A percentile compares a stretch with the other conserved stretches of the same genome.
Evolutionary conservation across 2,888 invertebrate genomes (phyloP).

Genomic region (Phrixothrix hirtus): DNA sequence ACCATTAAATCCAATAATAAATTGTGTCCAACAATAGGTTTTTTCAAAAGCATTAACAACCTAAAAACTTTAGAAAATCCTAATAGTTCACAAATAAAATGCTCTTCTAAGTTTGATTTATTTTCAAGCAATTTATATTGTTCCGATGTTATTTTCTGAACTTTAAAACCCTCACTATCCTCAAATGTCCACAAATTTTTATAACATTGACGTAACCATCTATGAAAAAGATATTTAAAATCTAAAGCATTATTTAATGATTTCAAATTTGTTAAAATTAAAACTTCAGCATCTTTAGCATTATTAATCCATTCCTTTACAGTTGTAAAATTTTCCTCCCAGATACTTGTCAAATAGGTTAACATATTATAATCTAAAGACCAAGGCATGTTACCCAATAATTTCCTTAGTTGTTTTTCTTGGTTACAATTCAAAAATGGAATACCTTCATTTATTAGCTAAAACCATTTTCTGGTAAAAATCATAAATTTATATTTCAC

Average conservation of each 20-base stretch:
- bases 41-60: slow-evolving; percentile 62
- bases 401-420: slow-evolving; percentile 48
- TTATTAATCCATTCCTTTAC: slow-evolving; percentile 51
- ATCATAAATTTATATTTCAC: not conserved
- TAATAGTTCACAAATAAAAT: slow-evolving; percentile 58
- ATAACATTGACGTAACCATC: slow-evolving; percentile 62
- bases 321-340: slow-evolving; percentile 49
- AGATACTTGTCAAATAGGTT: slow-evolving; percentile 47
- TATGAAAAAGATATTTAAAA: slow-evolving; percentile 63
- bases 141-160: slow-evolving; percentile 49
- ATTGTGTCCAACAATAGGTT: slow-evolving; percentile 80
- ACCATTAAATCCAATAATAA: slow-evolving; percentile 70
- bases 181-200: slow-evolving; percentile 49
- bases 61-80: slow-evolving; percentile 72
- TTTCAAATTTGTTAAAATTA: slow-evolving; percentile 40
- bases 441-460: slow-evolving; percentile 71
- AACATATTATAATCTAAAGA: not conserved
- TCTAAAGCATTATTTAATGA: slow-evolving; percentile 56
- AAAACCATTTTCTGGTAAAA: slow-evolving; percentile 48
- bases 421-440: slow-evolving; percentile 66
- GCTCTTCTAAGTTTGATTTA: slow-evolving; percentile 57
- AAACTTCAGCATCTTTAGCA: slow-evolving; percentile 40
- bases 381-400: slow-evolving; percentile 7
- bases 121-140: slow-evolving; percentile 45
- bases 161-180: slow-evolving; percentile 47